phyloP scores from a whole-genome alignment of 1,140 invertebrate genomes.

The Bilobella aurantiaca region DNA sequence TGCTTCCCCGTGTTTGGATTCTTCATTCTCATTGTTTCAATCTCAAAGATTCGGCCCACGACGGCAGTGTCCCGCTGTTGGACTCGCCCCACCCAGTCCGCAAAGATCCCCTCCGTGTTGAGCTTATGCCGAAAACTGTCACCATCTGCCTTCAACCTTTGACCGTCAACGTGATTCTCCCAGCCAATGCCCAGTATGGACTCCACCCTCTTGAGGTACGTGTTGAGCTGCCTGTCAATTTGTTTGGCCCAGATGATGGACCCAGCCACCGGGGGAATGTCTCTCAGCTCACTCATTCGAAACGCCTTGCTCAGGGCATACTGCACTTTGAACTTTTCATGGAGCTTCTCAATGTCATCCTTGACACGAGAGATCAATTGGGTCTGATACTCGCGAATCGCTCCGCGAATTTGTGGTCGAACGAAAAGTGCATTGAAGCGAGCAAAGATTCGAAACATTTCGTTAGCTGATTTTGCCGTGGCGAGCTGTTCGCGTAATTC shows the following conservation, averaged over 20 bases:
- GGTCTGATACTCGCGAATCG: conserved; percentile 97
- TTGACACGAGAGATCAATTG: conserved; percentile 98
- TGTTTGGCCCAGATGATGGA: conserved; percentile 98
- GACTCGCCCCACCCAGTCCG: conserved; percentile 92
- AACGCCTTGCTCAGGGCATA: conserved; percentile 87
- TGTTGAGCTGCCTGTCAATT: conserved; percentile 95
- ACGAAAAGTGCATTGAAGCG: conserved; percentile 97
- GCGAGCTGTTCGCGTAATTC: conserved; percentile 92
- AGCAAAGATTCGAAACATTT: conserved; percentile 98
- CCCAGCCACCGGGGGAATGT: conserved; percentile 90
- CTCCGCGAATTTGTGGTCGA: conserved; percentile 92
- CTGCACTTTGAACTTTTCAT: conserved; percentile 97
- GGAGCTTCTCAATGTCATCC: conserved; percentile 93
- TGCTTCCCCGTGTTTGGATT: conserved; percentile 65
- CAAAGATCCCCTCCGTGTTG: conserved; percentile 92
- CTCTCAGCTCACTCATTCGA: conserved; percentile 76
- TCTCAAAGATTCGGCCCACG: conserved; percentile 85
- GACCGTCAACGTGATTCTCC: conserved; percentile 96
- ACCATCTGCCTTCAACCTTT: conserved; percentile 93
- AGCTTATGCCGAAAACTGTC: conserved; percentile 93
- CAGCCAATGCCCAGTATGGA: conserved; percentile 96
- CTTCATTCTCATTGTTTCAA: conserved; percentile 68
- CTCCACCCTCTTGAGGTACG: conserved; percentile 90
- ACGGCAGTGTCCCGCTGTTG: conserved; percentile 89
- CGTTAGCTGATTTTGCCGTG: conserved; percentile 96